Evolutionary conservation across 1,140 invertebrate species (phyloP), one percentile per base, ranked within the genome.

Genomic region (Neomicropteryx cornuta): DNA sequence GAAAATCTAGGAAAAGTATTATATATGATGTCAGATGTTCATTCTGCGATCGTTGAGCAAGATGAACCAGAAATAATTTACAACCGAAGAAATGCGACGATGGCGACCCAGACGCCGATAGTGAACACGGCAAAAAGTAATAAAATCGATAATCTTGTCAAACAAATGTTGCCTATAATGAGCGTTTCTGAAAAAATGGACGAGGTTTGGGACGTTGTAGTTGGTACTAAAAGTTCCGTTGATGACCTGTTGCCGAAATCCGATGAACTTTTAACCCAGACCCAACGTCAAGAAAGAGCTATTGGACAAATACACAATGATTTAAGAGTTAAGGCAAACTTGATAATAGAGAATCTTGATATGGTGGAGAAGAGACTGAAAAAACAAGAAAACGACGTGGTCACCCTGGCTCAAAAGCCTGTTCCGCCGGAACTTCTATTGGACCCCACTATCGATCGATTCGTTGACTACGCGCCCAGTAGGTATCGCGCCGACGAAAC

Each of bases 141-240:
- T 50, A 88, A 87, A 65, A 75, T 87, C 42, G 83, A 87, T 59
- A 73, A 70, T 10, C 61, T 87, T 2, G 77, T 83, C 0, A 74
- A 81, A 42, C 79, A 84, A 61, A 87, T 87, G 53, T 75, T 78
- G 41, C 84, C 86, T 0, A 83, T 88, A 58, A 73, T 86, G 30
- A 80, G 76, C n/a, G 83, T 88, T 1, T 84, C 83, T 0, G 82
- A 85, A 52, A 88, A 89, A 60, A 88, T 89, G 82, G 84, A 89
- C 46, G 81, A 89, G 63, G 83, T 89, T 4, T 89, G 85, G 84
- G 80, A 85, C 50, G 83, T 88, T 11, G 81, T 89, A 14, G 83
- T 88, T 4, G 84, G 84, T 2, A 88, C 84, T 1, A 89, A 89
- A 55, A 85, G 77, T 46, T 84, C 83, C 0, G 82, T 88, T 4